A percentile compares a stretch with the other conserved stretches of the same genome.
phyloP scores from a whole-genome alignment of 1,140 invertebrate species.

The Neodiprion pinetum region DNA sequence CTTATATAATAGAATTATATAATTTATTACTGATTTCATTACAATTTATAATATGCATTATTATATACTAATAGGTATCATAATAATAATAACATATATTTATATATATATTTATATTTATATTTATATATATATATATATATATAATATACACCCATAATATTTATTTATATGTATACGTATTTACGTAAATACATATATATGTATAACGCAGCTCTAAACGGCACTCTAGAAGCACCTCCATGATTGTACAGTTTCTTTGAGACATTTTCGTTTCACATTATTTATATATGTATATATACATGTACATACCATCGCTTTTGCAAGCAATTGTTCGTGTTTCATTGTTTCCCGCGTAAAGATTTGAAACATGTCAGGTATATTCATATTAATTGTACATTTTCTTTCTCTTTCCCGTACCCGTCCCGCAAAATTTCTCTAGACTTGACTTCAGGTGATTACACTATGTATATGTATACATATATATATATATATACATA shows the following conservation, averaged over 20 bases:
- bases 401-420: too few relatives aligned
- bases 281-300: too few relatives aligned
- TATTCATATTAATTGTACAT: too few relatives aligned
- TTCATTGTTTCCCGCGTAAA: conserved; percentile 19
- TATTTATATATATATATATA: too few relatives aligned
- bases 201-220: conserved; percentile 2
- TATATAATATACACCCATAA: too few relatives aligned
- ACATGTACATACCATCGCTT: too few relatives aligned
- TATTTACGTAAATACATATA: neutral
- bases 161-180: too few relatives aligned
- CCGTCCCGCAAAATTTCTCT: too few relatives aligned
- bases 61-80: neutral
- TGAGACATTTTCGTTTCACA: conserved; percentile 16
- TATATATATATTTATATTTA: too few relatives aligned
- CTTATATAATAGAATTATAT: neutral
- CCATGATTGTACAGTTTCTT: conserved; percentile 17
- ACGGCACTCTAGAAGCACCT: conserved; percentile 5
- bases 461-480: too few relatives aligned
- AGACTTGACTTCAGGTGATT: too few relatives aligned
- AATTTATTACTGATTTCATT: neutral
- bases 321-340: conserved; percentile 18
- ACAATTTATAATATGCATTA: neutral
- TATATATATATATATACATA: neutral
- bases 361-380: neutral
- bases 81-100: too few relatives aligned